Percentiles rank a stretch among this genome's conserved stretches.
These are phyloP conservation scores for Gymnarchus niloticus DNA, from an alignment of 2,113 vertebrate genomes.

Conservation along the genomic window DNA sequence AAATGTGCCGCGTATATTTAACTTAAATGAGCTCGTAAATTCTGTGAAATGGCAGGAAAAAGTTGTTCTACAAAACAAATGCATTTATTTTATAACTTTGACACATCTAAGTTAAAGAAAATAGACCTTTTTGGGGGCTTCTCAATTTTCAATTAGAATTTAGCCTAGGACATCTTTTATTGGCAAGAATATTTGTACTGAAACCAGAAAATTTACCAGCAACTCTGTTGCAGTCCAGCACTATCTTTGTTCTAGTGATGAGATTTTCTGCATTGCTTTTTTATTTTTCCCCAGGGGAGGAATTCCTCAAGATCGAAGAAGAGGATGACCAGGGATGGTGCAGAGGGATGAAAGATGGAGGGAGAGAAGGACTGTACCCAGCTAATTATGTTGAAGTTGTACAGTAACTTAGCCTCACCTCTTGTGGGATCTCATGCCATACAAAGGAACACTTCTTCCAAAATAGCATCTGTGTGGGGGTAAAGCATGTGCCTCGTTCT, in stretches of 20 bases:
- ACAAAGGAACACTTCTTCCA: slow-evolving; percentile 3
- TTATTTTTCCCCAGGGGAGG: slow-evolving; percentile 55
- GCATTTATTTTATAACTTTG: neutral
- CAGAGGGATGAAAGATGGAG: slow-evolving; percentile 64
- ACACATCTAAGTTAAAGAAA: neutral
- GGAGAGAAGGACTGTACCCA: slow-evolving; percentile 72
- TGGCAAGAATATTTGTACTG: neutral
- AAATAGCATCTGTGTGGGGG: neutral
- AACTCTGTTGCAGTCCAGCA: too few species aligned
- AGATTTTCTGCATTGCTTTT: neutral
- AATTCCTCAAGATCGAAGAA: slow-evolving; percentile 73
- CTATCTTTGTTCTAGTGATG: neutral
- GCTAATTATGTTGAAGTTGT: slow-evolving; percentile 68
- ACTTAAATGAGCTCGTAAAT: slow-evolving; percentile 4
- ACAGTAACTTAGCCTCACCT: slow-evolving; percentile 42
- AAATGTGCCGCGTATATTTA: neutral
- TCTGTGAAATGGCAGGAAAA: neutral
- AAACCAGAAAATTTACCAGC: neutral
- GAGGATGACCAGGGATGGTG: slow-evolving; percentile 80
- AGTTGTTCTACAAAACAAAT: neutral
- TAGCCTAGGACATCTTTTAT: neutral
- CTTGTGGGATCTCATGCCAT: neutral
- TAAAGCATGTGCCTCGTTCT: neutral
- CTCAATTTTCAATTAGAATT: neutral
- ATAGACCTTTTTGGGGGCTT: neutral